A percentile compares a stretch with the other conserved stretches of the same genome.
Conservation (phyloP, 1,140 invertebrate species). For the Pentalonia nigronervosa region DNA sequence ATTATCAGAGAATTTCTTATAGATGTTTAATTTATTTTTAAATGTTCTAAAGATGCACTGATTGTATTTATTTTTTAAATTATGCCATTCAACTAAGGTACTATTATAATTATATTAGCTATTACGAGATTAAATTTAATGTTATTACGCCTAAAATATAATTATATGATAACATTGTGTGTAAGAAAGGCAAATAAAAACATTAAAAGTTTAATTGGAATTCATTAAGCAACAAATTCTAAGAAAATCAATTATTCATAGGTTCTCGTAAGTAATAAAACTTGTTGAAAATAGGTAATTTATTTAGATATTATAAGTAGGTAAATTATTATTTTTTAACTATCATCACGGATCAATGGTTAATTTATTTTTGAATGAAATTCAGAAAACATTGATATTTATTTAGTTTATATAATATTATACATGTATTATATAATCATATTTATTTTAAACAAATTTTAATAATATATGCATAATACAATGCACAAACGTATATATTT, state of each 20-base stretch:
- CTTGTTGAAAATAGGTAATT: neutral
- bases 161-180: neutral
- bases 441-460: neutral
- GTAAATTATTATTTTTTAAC: neutral
- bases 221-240: neutral
- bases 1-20: neutral
- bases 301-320: neutral
- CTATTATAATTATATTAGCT: constrained; percentile 10
- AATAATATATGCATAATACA: neutral
- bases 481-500: too few species aligned
- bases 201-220: constrained; percentile 2
- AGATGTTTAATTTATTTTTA: neutral
- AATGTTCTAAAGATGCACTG: neutral
- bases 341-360: neutral
- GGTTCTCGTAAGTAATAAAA: neutral
- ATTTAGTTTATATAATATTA: neutral
- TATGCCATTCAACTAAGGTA: neutral
- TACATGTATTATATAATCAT: neutral
- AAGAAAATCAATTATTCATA: constrained; percentile 12
- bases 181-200: neutral
- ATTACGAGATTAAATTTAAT: constrained; percentile 2
- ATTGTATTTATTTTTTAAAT: constrained; percentile 16
- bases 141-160: neutral
- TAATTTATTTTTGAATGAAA: neutral
- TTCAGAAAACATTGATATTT: neutral